These are phyloP conservation scores for Shinisaurus crocodilurus DNA, from an alignment of 2,113 vertebrate genomes.

Conservation along the genomic window DNA sequence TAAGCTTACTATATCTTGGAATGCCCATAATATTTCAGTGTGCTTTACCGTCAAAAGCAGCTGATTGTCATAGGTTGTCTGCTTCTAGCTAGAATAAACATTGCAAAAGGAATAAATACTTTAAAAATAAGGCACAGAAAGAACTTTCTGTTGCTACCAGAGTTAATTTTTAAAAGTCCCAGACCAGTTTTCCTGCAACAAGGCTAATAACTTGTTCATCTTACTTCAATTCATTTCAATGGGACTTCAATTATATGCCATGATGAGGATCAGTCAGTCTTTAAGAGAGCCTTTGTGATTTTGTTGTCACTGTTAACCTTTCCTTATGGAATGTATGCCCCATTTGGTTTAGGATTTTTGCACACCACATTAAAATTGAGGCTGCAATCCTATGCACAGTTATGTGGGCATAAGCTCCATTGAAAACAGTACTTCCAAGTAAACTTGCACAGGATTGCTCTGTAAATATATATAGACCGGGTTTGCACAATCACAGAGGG, in stretches of 20 bases:
- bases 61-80: background rate
- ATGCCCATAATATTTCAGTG: background rate
- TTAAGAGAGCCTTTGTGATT: background rate
- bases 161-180: background rate
- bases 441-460: background rate
- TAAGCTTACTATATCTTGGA: constrained; percentile 4
- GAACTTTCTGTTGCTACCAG: background rate
- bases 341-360: background rate
- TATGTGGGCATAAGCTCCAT: background rate
- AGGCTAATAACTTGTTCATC: background rate
- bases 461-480: no score
- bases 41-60: background rate
- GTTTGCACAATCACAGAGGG: no score
- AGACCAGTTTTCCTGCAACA: background rate
- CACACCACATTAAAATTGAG: background rate
- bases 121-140: background rate
- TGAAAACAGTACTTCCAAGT: background rate
- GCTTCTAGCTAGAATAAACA: constrained; percentile 5
- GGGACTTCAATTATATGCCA: background rate
- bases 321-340: background rate
- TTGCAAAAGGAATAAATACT: background rate
- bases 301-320: background rate
- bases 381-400: background rate
- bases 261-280: background rate
- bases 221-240: background rate